phyloP scores from a whole-genome alignment of 2,888 invertebrate genomes.

The Andrena camellia region DNA sequence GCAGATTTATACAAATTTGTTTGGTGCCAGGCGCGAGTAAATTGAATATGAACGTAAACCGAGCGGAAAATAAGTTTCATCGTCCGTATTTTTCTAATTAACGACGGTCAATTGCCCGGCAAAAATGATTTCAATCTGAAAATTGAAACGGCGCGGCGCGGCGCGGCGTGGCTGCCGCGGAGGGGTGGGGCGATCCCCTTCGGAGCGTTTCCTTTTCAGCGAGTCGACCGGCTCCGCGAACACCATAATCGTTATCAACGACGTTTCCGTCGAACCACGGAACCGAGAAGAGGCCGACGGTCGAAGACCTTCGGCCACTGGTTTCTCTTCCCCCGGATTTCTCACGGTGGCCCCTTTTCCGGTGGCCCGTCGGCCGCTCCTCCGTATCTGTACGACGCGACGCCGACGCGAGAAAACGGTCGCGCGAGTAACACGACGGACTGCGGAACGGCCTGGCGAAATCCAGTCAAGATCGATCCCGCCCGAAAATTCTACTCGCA shows the following conservation, averaged over 20 bases:
- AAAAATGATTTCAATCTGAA: slow-evolving; percentile 50
- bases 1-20: slow-evolving; percentile 54
- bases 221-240: slow-evolving; percentile 49
- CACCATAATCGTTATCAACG: slow-evolving; percentile 68
- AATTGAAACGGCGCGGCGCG: slow-evolving; percentile 38
- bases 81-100: slow-evolving; percentile 47
- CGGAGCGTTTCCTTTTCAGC: slow-evolving; percentile 53
- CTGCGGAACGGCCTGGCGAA: slow-evolving; percentile 23
- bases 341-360: slow-evolving; percentile 73
- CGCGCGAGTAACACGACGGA: slow-evolving; percentile 6
- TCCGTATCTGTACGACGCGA: slow-evolving; percentile 40
- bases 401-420: slow-evolving; percentile 27
- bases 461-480: neutral
- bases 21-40: slow-evolving; percentile 38
- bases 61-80: slow-evolving; percentile 57
- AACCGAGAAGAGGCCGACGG: slow-evolving; percentile 59
- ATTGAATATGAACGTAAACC: slow-evolving; percentile 39
- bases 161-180: neutral
- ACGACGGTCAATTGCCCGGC: slow-evolving; percentile 47
- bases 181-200: slow-evolving; percentile 1
- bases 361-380: slow-evolving; percentile 63
- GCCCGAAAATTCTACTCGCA: neutral
- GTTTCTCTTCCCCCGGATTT: slow-evolving; percentile 63
- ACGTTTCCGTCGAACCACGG: slow-evolving; percentile 64
- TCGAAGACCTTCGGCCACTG: slow-evolving; percentile 62